phyloP scores from a whole-genome alignment of 2,797 vertebrate genomes.

The Amazona finschi region DNA sequence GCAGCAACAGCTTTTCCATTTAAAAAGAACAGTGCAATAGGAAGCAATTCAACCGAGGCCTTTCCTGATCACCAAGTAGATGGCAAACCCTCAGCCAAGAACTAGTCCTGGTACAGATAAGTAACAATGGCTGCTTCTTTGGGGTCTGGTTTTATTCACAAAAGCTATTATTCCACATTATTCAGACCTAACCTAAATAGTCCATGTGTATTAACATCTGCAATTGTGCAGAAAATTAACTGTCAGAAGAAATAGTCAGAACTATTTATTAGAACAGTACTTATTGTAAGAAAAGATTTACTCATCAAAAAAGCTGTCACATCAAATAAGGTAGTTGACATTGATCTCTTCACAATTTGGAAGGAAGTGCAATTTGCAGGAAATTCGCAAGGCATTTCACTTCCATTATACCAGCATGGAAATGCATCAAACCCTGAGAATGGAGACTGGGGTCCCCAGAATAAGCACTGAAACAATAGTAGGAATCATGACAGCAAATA shows the following conservation, averaged over 20 bases:
- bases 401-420: neutral
- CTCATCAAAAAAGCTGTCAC: neutral
- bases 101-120: neutral
- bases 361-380: neutral
- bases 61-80: neutral
- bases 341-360: neutral
- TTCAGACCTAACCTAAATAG: neutral
- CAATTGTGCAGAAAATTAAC: slow-evolving; percentile 29
- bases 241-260: neutral
- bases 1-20: neutral
- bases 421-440: neutral
- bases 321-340: neutral
- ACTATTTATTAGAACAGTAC: neutral
- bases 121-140: neutral
- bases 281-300: neutral
- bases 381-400: neutral
- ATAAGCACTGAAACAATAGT: neutral
- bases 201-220: neutral
- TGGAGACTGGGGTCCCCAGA: neutral
- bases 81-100: neutral
- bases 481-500: neutral
- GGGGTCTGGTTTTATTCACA: neutral
- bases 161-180: neutral
- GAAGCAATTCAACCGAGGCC: neutral
- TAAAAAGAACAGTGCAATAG: neutral